phyloP scores from a whole-genome alignment of 2,888 invertebrate species.

The Seladonia tumulorum region DNA sequence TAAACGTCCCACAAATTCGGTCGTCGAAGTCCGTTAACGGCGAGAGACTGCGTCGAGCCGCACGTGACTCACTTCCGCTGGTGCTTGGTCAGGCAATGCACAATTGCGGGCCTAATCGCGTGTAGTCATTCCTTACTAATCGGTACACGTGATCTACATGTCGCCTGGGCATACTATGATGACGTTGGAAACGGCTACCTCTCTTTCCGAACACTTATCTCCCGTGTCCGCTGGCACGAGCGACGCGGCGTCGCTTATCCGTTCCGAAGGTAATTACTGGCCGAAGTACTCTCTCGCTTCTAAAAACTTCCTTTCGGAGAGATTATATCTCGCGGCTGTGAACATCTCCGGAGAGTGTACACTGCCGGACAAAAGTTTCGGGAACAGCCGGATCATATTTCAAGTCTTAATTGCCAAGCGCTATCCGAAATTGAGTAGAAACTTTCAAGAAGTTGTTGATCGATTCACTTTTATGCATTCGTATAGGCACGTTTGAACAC shows the following conservation, averaged over 20 bases:
- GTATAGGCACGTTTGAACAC: no score
- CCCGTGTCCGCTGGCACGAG: slow-evolving; percentile 10
- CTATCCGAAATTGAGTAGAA: no score
- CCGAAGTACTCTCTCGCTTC: slow-evolving; percentile 10
- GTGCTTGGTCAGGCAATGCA: slow-evolving; percentile 57
- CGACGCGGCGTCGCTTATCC: slow-evolving; percentile 29
- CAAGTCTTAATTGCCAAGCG: no score
- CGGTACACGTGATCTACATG: slow-evolving; percentile 49
- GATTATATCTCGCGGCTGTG: not conserved
- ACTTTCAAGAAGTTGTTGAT: no score
- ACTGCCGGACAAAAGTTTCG: not conserved
- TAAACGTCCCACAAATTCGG: slow-evolving; percentile 23
- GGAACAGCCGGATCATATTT: no score
- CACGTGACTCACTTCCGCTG: slow-evolving; percentile 65
- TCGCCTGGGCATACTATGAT: slow-evolving; percentile 40
- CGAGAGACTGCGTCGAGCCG: slow-evolving; percentile 32
- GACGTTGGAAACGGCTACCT: slow-evolving; percentile 45
- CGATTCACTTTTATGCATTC: no score
- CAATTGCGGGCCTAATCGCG: slow-evolving; percentile 46
- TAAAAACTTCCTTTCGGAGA: not conserved
- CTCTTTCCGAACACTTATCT: slow-evolving; percentile 36
- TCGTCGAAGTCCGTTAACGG: slow-evolving; percentile 48
- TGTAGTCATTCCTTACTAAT: slow-evolving; percentile 52
- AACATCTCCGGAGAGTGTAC: not conserved
- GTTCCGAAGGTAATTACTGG: slow-evolving; percentile 11